Percentiles rank a stretch among this genome's conserved stretches.
phyloP scores from a whole-genome alignment of 2,797 vertebrate genomes.

The Avahi laniger region DNA sequence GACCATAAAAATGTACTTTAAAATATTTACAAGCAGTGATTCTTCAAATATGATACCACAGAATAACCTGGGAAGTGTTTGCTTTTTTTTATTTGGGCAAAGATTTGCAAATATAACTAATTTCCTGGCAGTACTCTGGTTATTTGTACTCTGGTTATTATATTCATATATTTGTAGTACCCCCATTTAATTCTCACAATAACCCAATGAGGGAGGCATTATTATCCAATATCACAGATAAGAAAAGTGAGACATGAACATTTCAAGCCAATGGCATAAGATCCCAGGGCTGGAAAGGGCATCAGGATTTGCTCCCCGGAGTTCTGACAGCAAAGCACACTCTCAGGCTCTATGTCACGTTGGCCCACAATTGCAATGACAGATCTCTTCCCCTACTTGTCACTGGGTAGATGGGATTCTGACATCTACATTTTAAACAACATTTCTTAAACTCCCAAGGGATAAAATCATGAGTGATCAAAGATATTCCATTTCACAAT shows the following conservation, averaged over 20 bases:
- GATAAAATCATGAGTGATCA: not conserved
- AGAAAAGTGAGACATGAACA: fast-evolving
- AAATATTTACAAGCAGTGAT: not conserved
- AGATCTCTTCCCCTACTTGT: too few relatives aligned
- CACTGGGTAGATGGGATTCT: too few relatives aligned
- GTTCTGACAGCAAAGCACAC: not conserved
- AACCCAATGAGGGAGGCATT: not conserved
- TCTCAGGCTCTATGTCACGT: fast-evolving
- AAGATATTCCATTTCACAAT: not conserved
- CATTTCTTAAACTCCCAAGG: not conserved
- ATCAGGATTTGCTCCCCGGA: not conserved
- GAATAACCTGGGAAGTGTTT: not conserved
- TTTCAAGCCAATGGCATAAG: not conserved
- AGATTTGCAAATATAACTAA: not conserved
- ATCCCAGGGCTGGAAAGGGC: not conserved
- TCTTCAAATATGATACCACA: not conserved
- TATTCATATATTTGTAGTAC: not conserved
- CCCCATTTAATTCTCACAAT: not conserved
- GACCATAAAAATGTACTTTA: not conserved
- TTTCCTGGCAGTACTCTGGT: not conserved
- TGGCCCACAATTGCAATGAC: fast-evolving
- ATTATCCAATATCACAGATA: not conserved
- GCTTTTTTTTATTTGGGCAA: not conserved
- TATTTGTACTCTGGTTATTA: not conserved
- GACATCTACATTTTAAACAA: not conserved